Evolutionary conservation across 2,888 invertebrate species (phyloP).

Genomic region (Latrodectus elegans): DNA sequence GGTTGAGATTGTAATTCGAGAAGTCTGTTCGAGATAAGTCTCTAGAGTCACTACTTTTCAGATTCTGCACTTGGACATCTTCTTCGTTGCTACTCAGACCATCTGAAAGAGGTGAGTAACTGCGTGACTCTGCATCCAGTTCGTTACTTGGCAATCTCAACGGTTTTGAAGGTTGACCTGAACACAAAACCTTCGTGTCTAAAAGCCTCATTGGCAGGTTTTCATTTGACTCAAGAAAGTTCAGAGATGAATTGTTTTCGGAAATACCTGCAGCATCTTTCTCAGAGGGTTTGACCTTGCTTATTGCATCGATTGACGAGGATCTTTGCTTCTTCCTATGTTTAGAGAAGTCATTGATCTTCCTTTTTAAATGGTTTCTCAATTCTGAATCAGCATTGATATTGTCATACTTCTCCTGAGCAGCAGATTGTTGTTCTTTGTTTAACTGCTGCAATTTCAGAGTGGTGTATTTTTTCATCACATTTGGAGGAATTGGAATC

Average conservation of each 20-base stretch:
- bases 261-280: neutral
- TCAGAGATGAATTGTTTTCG: neutral
- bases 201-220: conserved; percentile 36
- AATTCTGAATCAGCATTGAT: neutral
- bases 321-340: conserved; percentile 16
- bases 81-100: conserved; percentile 55
- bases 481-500: conserved; percentile 79
- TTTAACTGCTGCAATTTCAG: conserved; percentile 4
- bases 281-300: neutral
- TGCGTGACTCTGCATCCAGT: conserved; percentile 43
- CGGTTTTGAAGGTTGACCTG: neutral
- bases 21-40: conserved; percentile 40
- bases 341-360: conserved; percentile 39
- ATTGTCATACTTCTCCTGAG: conserved; percentile 21
- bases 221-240: conserved; percentile 24
- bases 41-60: conserved; percentile 25
- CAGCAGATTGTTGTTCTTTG: neutral
- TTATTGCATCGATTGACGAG: neutral
- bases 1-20: conserved; percentile 46
- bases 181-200: neutral
- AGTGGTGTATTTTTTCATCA: conserved; percentile 56
- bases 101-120: conserved; percentile 59
- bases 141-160: neutral
- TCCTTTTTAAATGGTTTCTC: conserved; percentile 19
- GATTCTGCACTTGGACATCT: conserved; percentile 14